Evolutionary conservation across 2,113 vertebrate genomes (phyloP).

Genomic region (Nerophis lumbriciformis): DNA sequence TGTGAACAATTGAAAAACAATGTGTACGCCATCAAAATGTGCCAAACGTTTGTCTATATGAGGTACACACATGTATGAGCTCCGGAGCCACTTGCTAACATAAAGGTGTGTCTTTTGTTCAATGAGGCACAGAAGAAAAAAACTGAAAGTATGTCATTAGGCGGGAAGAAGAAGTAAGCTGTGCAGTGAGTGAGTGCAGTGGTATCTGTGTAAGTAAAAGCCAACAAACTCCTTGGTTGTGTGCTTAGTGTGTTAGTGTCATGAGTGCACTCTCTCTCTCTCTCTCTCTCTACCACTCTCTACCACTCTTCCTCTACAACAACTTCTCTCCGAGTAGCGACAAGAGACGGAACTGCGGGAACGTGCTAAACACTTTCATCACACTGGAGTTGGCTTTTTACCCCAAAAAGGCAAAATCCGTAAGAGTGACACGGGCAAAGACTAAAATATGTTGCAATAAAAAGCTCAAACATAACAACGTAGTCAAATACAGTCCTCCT

Average conservation of each 20-base stretch:
- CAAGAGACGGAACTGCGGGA: conserved; percentile 32
- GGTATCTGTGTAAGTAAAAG: conserved; percentile 68
- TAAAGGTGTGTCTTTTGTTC: conserved; percentile 75
- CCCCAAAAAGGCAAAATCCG: neutral
- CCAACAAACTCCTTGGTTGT: conserved; percentile 42
- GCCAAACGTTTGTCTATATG: neutral
- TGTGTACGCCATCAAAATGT: neutral
- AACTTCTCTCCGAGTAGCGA: conserved; percentile 22
- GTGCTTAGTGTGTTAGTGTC: conserved; percentile 39
- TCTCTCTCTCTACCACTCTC: conserved; percentile 26
- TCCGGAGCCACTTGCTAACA: conserved; percentile 58
- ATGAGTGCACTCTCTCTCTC: conserved; percentile 48
- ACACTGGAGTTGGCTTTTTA: conserved; percentile 34
- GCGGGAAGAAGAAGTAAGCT: conserved; percentile 75
- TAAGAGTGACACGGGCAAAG: neutral
- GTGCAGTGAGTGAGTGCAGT: conserved; percentile 57
- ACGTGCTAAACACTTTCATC: conserved; percentile 46
- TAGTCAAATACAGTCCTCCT: neutral
- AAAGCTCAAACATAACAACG: neutral
- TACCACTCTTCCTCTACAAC: conserved; percentile 19
- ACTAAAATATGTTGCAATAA: neutral
- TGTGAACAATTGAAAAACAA: neutral
- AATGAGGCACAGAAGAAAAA: conserved; percentile 78
- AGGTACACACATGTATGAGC: conserved; percentile 3
- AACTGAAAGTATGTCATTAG: conserved; percentile 77